Base-by-base conservation (phyloP, 1,140 invertebrate species). In the Aphidius gifuensis region DNA sequence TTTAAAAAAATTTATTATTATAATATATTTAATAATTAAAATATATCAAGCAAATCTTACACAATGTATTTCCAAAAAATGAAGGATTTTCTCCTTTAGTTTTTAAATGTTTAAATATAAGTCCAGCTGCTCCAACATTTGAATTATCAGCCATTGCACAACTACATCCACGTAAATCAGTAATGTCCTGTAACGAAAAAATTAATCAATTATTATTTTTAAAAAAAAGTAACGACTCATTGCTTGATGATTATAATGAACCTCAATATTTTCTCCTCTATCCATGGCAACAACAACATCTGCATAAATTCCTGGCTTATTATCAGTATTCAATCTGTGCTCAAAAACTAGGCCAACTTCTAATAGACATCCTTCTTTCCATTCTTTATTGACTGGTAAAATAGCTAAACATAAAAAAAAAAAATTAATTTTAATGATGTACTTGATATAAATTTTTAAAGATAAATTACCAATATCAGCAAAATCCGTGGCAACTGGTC, bases 271-370 rank as follows among this genome's bases (percentile, higher is more conserved):
- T 23, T 66, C 21, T 11, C 66, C 66, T 16, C 77, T 69, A 66
- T 82, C 78, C 9, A 65, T 66, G 59, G 82, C 77, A n/a, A 84
- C 77, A 4, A 85, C 77, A 6, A 85, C 64, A 57, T 86, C 85
- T n/a, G 78, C 75, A 69, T 79, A 85, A 55, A 84, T 80, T 5
- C 76, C 78, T 0, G 81, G 70, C 21, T 65, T 64, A 9, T 75
- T 72, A 9, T 61, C 61, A 43, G 68, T 71, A 45, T 80, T 79
- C 6, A 76, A 70, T 5, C 66, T 65, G 68, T 86, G 84, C 6
- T 71, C 62, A 64, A 84, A 83, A 5, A 84, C 74, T 4, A 84
- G 74, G 8, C 77, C 79, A 0, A 80, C 72, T 1, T 80, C 77
- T 43, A 85, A 68, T 1, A 85, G 67, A 56, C 77, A 75, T 11